Evolutionary conservation across 2,797 vertebrate genomes (phyloP).

Genomic region (Chelmon rostratus): DNA sequence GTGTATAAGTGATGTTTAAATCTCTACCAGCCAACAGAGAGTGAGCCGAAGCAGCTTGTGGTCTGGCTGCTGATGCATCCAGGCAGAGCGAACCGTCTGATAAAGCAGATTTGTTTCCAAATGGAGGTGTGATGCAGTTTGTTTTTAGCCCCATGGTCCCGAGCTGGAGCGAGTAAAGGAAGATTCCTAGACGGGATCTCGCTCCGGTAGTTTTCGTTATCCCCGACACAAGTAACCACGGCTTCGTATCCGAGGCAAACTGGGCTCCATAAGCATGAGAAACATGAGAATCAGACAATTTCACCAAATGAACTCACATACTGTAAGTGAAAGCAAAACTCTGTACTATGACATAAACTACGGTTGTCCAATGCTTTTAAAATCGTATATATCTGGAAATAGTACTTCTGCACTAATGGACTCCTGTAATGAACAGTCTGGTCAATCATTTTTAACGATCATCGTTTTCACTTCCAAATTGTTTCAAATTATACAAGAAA

Average conservation of each 20-base stretch:
- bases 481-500: not conserved
- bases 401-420: no score
- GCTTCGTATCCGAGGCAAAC: not conserved
- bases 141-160: not conserved
- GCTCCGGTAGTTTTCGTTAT: not conserved
- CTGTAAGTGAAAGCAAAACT: no score
- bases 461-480: not conserved
- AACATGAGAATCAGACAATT: not conserved
- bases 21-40: not conserved
- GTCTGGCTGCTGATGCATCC: slow-evolving; percentile 17
- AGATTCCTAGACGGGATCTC: not conserved
- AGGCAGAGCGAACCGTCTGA: not conserved
- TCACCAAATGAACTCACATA: no score
- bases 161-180: not conserved
- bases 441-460: not conserved
- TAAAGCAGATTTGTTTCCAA: slow-evolving; percentile 17
- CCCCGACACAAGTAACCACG: not conserved
- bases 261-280: not conserved
- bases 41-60: slow-evolving; percentile 17
- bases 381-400: not conserved
- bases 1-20: slow-evolving; percentile 8
- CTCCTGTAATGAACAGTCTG: not conserved
- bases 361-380: not conserved
- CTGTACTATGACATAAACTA: no score
- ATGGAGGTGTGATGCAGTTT: slow-evolving; percentile 21